Evolutionary conservation across 2,113 vertebrate species (phyloP).

Genomic region (Anarhynchus alexandrinus): DNA sequence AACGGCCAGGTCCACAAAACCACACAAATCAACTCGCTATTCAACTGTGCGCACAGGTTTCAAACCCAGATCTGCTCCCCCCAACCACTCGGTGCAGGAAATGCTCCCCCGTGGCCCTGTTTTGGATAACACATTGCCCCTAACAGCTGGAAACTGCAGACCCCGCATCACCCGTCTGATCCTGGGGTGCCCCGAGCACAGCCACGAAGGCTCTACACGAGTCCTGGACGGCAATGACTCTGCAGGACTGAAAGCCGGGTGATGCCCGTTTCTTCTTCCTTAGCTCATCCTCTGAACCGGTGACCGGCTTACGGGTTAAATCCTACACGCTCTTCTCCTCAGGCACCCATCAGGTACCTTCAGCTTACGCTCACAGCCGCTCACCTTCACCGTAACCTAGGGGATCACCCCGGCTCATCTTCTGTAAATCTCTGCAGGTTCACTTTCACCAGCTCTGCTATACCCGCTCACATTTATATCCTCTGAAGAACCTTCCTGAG

Average conservation of each 20-base stretch:
- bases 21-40: background rate
- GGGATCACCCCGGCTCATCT: background rate
- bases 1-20: background rate
- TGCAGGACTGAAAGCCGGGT: background rate
- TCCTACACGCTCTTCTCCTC: background rate
- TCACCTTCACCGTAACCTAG: background rate
- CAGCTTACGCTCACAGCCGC: background rate
- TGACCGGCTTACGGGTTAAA: background rate
- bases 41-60: accelerated
- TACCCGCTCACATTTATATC: background rate
- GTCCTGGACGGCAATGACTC: background rate
- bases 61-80: background rate
- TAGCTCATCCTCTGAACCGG: background rate
- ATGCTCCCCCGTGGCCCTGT: background rate
- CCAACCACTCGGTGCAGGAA: background rate
- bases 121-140: background rate
- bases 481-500: background rate
- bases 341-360: accelerated
- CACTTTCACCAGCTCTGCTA: background rate
- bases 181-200: accelerated
- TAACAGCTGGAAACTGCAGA: background rate
- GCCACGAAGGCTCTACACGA: accelerated
- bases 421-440: background rate
- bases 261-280: background rate
- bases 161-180: background rate